These are phyloP conservation scores for Crenichthys baileyi DNA, from an alignment of 2,797 vertebrate species.

Conservation along the genomic window DNA sequence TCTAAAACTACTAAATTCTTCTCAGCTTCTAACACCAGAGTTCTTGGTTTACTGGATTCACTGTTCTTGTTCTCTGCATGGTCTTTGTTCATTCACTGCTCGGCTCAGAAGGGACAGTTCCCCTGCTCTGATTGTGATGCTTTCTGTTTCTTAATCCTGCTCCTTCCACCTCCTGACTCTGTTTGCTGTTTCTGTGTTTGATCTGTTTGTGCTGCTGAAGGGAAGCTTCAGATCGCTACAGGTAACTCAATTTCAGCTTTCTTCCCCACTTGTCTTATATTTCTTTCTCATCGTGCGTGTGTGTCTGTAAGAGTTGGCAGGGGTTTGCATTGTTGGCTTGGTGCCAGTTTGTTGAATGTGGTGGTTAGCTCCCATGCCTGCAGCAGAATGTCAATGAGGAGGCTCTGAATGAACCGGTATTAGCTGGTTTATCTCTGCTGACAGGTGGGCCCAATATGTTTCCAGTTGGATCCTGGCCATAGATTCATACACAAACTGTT, in stretches of 20 bases:
- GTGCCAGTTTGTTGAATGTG: slow-evolving; percentile 46
- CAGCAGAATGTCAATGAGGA: slow-evolving; percentile 76
- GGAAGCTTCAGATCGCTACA: slow-evolving; percentile 98
- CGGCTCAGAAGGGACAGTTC: slow-evolving; percentile 49
- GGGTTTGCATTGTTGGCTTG: slow-evolving; percentile 54
- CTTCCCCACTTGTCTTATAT: slow-evolving; percentile 43
- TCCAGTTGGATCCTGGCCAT: slow-evolving; percentile 58
- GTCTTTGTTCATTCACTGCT: slow-evolving; percentile 63
- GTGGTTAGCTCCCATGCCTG: slow-evolving; percentile 53
- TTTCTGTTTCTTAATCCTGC: slow-evolving; percentile 54
- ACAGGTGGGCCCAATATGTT: slow-evolving; percentile 59
- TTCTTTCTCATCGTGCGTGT: slow-evolving; percentile 24
- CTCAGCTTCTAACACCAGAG: background rate
- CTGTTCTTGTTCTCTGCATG: slow-evolving; percentile 62
- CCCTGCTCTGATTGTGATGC: slow-evolving; percentile 68
- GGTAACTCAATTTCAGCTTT: slow-evolving; percentile 81
- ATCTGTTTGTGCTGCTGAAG: slow-evolving; percentile 85
- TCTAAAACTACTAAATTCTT: background rate
- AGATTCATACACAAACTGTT: slow-evolving; percentile 46
- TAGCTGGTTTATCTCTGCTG: slow-evolving; percentile 66
- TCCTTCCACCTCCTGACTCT: slow-evolving; percentile 63
- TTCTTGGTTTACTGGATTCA: slow-evolving; percentile 10
- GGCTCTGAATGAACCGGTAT: slow-evolving; percentile 66
- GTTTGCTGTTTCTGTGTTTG: slow-evolving; percentile 70
- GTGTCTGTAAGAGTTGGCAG: slow-evolving; percentile 50